Conservation (phyloP, 2,797 vertebrate species). For the Synaphobranchus kaupii region DNA sequence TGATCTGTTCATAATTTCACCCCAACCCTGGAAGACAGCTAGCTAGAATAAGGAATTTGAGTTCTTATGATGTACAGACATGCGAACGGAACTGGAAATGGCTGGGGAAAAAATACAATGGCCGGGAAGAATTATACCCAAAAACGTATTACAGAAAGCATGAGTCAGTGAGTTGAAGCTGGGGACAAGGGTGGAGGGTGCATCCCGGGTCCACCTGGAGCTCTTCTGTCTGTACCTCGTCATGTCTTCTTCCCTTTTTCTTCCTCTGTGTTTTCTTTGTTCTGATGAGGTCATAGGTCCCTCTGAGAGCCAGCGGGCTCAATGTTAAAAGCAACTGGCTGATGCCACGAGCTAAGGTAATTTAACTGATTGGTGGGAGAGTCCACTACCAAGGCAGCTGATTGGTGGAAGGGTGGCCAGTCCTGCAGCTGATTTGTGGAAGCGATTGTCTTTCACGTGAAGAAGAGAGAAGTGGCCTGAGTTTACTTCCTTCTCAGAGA, state of each 20-base stretch:
- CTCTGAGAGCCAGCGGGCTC: constrained; percentile 28
- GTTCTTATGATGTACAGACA: too few relatives aligned
- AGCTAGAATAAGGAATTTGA: too few relatives aligned
- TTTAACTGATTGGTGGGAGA: background rate
- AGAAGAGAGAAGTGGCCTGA: background rate
- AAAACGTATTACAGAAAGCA: background rate
- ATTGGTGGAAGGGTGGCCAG: background rate
- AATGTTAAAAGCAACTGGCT: constrained; percentile 19
- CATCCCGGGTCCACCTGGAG: background rate
- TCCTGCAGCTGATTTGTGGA: background rate
- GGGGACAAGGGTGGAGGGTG: background rate
- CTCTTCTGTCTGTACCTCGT: background rate
- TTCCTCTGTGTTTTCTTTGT: constrained; percentile 6
- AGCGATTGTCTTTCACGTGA: background rate
- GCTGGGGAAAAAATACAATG: background rate
- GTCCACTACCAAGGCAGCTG: background rate
- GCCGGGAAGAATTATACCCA: background rate
- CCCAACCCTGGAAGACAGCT: too few relatives aligned
- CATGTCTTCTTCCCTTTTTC: background rate
- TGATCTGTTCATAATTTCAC: too few relatives aligned
- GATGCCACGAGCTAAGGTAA: constrained; percentile 23
- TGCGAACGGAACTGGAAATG: too few relatives aligned
- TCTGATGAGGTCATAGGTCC: constrained; percentile 3
- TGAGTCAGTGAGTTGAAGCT: background rate
- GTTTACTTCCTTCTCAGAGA: background rate